Conservation (phyloP, 2,113 vertebrate species). For the Epinephelus lanceolatus region DNA sequence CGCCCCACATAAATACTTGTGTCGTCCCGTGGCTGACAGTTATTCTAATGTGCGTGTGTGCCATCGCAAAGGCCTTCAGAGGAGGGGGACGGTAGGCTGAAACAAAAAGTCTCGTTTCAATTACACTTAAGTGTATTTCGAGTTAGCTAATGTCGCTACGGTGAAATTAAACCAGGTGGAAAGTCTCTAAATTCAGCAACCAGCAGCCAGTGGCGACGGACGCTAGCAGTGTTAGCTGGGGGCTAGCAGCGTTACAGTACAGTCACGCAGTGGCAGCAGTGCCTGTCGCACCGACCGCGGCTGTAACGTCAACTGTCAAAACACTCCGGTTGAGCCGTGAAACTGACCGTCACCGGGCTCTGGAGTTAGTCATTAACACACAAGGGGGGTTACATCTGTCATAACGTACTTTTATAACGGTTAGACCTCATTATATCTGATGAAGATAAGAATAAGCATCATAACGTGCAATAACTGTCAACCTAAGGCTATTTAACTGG, state of each 20-base stretch:
- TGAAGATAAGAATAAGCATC: neutral
- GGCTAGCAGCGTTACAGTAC: slow-evolving; percentile 43
- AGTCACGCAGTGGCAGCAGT: slow-evolving; percentile 2
- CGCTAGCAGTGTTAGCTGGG: slow-evolving; percentile 52
- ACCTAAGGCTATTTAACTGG: neutral
- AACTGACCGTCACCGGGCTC: neutral
- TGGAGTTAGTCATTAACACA: neutral
- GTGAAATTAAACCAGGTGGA: neutral
- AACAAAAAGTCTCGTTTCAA: slow-evolving; percentile 27
- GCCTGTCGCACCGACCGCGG: slow-evolving; percentile 16
- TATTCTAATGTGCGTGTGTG: slow-evolving; percentile 56
- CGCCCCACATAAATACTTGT: slow-evolving; percentile 14
- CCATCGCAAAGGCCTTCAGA: slow-evolving; percentile 73
- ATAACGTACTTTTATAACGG: neutral
- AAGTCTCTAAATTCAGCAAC: neutral
- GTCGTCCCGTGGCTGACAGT: slow-evolving; percentile 18
- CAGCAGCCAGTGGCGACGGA: neutral
- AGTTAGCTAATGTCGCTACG: neutral
- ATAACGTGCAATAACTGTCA: neutral
- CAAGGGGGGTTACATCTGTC: neutral
- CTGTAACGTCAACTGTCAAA: slow-evolving; percentile 26
- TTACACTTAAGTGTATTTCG: neutral
- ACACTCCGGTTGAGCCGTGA: neutral
- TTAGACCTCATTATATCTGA: neutral
- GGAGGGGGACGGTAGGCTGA: slow-evolving; percentile 57